Conservation (phyloP, 2,113 vertebrate genomes). For the Struthio camelus region DNA sequence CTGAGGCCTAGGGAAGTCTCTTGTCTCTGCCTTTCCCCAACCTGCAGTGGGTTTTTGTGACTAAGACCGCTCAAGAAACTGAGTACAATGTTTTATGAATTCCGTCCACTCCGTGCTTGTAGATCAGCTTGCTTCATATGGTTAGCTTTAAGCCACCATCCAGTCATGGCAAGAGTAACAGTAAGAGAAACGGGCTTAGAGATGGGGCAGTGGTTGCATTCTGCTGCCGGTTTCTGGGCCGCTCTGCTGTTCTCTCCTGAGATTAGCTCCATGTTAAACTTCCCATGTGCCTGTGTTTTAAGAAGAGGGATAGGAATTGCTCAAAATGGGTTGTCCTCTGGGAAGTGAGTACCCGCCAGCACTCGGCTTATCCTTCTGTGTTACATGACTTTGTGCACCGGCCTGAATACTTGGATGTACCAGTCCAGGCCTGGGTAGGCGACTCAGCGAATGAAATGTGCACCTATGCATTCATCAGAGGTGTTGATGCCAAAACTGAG, state of each 20-base stretch:
- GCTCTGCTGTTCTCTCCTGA: neutral
- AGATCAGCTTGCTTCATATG: fast-evolving
- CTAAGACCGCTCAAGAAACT: no score
- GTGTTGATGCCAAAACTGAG: fast-evolving
- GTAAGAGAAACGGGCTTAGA: neutral
- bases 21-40: no score
- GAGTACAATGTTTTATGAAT: no score
- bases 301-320: fast-evolving
- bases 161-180: neutral
- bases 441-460: fast-evolving
- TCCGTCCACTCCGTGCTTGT: neutral
- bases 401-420: neutral
- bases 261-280: neutral
- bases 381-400: fast-evolving
- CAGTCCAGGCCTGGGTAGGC: fast-evolving
- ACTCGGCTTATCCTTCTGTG: neutral
- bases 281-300: fast-evolving
- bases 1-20: no score
- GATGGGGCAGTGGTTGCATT: neutral
- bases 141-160: fast-evolving
- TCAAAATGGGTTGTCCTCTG: neutral
- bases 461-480: no score
- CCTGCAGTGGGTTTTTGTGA: no score
- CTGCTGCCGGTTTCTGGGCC: fast-evolving
- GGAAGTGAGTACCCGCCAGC: neutral